Evolutionary conservation across 37 sponge, comb jelly and placozoan species (phyloP), one percentile per base, ranked within the genome.

Genomic region (Aplysina aerophoba): DNA sequence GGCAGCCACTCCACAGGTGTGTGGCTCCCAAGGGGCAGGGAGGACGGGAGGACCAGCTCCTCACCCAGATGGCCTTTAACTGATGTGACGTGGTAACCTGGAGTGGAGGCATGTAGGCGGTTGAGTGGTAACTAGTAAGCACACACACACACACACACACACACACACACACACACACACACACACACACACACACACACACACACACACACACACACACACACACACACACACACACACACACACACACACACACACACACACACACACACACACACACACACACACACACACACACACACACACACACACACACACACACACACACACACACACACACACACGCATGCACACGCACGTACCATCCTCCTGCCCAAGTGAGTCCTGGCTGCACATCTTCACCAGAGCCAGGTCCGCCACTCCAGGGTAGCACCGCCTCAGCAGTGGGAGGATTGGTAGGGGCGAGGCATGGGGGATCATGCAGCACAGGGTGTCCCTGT

Each of bases 61-160:
- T 91, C 92, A 12, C 81, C 83, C 63, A 36, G 44, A 30, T 30
- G 54, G 20, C 91, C 91, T 60, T 90, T 79, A 15, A 93, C 73
- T 0, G 40, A 39, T 11, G 83, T 39, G 21, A 93, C n/a, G 66
- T 93, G 91, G 64, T 64, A 64, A 65, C 94, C 94, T 93, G 28
- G 34, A 15, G 57, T 19, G 54, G 64, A 62, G 5, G 63, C 59
- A 57, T 57, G 59, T 57, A 57, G 17, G 59, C 17, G 17, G 59
- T 15, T 57, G 17, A 17, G 59, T 57, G 17, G 17, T 57, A 57
- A 57, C 59, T 17, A 15, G 59, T 20, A 17, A 57, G 59, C 17
- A 30, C 22, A 65, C 22, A 16, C 66, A 65, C 22, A 30, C 22
- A 65, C 22, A 16, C 27, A 20, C 66, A 16, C 27, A 65, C 66